These are phyloP conservation scores for Cydia splendana DNA, from an alignment of 1,140 invertebrate genomes.

Conservation along the genomic window DNA sequence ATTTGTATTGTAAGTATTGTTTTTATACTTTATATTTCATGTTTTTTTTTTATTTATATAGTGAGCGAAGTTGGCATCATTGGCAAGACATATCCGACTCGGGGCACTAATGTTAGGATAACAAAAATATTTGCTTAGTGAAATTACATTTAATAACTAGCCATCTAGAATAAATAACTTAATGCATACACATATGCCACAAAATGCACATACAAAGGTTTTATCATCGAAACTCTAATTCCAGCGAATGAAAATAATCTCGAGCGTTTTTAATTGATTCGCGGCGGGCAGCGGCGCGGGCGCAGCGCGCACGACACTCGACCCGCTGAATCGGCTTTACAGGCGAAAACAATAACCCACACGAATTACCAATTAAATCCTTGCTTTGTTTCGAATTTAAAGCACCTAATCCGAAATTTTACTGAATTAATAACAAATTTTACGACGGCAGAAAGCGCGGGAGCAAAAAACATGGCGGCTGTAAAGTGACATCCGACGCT, in stretches of 20 bases:
- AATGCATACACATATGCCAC: not conserved
- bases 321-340: conserved; percentile 52
- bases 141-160: not conserved
- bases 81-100: too few relatives aligned
- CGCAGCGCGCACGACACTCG: conserved; percentile 35
- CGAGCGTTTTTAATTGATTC: conserved; percentile 43
- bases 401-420: conserved; percentile 76
- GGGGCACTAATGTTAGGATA: too few relatives aligned
- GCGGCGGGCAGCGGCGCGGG: conserved; percentile 24
- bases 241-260: conserved; percentile 28
- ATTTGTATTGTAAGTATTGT: too few relatives aligned
- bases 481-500: conserved; percentile 32
- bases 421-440: conserved; percentile 77
- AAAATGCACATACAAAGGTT: conserved; percentile 12
- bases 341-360: conserved; percentile 70
- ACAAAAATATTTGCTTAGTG: not conserved
- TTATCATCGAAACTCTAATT: conserved; percentile 9
- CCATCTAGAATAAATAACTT: too few relatives aligned
- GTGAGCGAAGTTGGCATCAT: too few relatives aligned
- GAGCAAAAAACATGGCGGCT: conserved; percentile 56
- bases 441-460: conserved; percentile 65
- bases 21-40: too few relatives aligned
- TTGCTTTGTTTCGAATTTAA: conserved; percentile 77
- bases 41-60: too few relatives aligned
- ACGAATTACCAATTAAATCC: conserved; percentile 75